Percentiles rank a stretch among this genome's conserved stretches.
Conservation (phyloP, 2,888 invertebrate species). For the Endomychus coccineus region DNA sequence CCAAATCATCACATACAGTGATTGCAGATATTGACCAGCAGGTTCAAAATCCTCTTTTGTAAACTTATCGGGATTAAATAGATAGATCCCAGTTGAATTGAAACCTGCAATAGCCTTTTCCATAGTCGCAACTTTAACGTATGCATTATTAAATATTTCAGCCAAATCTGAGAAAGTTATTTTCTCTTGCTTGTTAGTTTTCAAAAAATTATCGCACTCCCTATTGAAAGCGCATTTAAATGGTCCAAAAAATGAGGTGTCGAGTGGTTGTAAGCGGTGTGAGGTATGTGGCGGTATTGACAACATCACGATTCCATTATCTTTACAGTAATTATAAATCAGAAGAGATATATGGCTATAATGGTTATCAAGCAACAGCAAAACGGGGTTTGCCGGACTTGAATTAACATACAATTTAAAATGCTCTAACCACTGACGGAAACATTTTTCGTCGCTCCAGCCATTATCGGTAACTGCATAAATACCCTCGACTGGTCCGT, state of each 20-base stretch:
- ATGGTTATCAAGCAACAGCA: constrained; percentile 38
- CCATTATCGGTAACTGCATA: constrained; percentile 15
- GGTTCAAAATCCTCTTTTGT: constrained; percentile 1
- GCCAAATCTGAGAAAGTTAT: constrained; percentile 30
- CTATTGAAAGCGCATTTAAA: constrained; percentile 29
- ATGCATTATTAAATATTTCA: constrained; percentile 28
- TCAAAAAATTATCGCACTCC: constrained; percentile 26
- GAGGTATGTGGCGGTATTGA: constrained; percentile 35
- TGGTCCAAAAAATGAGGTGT: constrained; percentile 30
- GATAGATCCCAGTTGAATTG: constrained; percentile 2
- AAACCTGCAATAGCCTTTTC: constrained; percentile 2
- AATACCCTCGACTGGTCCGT: constrained; percentile 15
- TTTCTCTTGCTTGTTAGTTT: constrained; percentile 26
- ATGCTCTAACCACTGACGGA: constrained; percentile 19
- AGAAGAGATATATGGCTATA: constrained; percentile 25
- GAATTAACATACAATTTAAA: constrained; percentile 12
- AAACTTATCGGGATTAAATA: constrained; percentile 2
- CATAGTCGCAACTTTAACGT: constrained; percentile 8
- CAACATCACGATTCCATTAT: constrained; percentile 32
- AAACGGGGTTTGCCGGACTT: constrained; percentile 15
- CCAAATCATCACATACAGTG: background rate
- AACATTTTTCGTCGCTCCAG: constrained; percentile 31
- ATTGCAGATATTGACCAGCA: background rate
- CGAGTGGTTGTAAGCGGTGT: constrained; percentile 32
- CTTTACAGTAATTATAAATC: constrained; percentile 29